These are phyloP conservation scores for Dioctria linearis DNA, from an alignment of 2,888 invertebrate genomes.

Conservation along the genomic window DNA sequence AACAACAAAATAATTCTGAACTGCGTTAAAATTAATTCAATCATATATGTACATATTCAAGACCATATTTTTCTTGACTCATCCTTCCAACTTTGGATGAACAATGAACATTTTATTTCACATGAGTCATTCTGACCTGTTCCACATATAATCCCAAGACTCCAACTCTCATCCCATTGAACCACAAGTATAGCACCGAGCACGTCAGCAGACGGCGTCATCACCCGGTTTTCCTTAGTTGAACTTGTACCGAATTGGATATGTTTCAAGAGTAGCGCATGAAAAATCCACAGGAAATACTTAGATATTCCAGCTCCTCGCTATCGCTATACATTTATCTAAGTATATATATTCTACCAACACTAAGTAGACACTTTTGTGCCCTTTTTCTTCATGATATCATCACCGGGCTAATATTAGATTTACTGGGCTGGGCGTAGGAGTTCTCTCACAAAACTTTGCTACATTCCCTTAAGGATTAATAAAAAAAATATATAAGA, in stretches of 20 bases:
- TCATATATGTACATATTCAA: too few relatives aligned
- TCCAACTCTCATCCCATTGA: not conserved
- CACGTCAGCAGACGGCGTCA: constrained; percentile 23
- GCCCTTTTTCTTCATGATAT: constrained; percentile 24
- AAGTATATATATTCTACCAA: too few relatives aligned
- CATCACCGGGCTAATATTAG: constrained; percentile 37
- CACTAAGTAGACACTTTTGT: not conserved
- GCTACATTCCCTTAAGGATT: constrained; percentile 38
- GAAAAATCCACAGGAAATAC: constrained; percentile 4
- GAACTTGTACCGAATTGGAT: constrained; percentile 49
- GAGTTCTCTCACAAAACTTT: not conserved
- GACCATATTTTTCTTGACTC: constrained; percentile 13
- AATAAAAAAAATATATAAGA: not conserved
- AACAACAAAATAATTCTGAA: too few relatives aligned
- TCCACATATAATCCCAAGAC: constrained; percentile 44
- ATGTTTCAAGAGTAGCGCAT: constrained; percentile 7
- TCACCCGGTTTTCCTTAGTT: constrained; percentile 6
- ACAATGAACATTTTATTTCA: constrained; percentile 30
- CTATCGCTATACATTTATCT: not conserved
- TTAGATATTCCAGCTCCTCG: not conserved
- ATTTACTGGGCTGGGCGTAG: constrained; percentile 29
- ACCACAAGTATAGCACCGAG: not conserved
- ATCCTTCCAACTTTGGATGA: constrained; percentile 33
- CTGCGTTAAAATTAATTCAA: too few relatives aligned
- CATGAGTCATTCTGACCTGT: constrained; percentile 45